Conservation (phyloP, 2,888 invertebrate species). For the Lepidonotus clava region DNA sequence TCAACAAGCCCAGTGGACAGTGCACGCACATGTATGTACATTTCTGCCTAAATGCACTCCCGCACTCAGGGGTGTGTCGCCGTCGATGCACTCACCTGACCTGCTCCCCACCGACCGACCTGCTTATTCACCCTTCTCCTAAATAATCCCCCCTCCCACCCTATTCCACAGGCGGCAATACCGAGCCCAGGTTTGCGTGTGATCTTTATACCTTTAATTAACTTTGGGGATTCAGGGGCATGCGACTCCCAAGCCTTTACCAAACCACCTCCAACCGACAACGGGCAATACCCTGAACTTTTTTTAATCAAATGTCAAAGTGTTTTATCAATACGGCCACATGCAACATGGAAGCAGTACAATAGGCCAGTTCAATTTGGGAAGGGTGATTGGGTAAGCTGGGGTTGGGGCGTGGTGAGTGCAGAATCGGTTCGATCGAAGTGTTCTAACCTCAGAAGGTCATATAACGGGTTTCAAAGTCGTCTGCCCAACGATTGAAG, state of each 20-base stretch:
- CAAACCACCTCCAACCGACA: neutral
- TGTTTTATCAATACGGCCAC: neutral
- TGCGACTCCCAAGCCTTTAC: neutral
- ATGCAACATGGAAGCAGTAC: neutral
- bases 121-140: neutral
- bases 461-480: neutral
- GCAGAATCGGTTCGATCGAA: too few species aligned
- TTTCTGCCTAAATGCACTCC: neutral
- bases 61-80: neutral
- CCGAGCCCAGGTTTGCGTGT: neutral
- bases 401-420: too few species aligned
- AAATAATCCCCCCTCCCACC: neutral
- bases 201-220: neutral
- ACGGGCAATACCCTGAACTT: neutral
- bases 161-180: neutral
- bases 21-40: neutral
- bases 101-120: neutral
- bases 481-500: neutral
- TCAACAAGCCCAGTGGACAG: too few species aligned
- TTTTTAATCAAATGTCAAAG: neutral
- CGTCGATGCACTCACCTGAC: neutral
- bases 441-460: slow-evolving; percentile 1
- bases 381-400: too few species aligned
- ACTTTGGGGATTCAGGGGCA: neutral
- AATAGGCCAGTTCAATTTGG: too few species aligned